Evolutionary conservation across 2,888 invertebrate genomes (phyloP).

Genomic region (Ophion ventricosus): DNA sequence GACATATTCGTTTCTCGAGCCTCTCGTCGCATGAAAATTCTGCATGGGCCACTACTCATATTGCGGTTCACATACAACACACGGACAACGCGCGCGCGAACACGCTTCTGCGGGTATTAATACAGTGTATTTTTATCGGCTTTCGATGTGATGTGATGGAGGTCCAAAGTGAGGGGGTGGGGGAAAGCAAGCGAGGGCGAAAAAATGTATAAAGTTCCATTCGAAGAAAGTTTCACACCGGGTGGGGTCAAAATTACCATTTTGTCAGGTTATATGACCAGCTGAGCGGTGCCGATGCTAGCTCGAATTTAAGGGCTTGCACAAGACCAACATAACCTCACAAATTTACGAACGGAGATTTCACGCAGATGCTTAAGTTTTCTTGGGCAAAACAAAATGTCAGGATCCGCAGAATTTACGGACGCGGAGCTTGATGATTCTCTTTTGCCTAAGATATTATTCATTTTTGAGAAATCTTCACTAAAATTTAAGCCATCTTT

Average conservation of each 20-base stretch:
- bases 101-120: slow-evolving; percentile 6
- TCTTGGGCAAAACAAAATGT: too few relatives aligned
- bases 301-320: background rate
- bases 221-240: slow-evolving; percentile 7
- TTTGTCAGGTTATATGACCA: slow-evolving; percentile 15
- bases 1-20: slow-evolving; percentile 43
- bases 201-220: slow-evolving; percentile 15
- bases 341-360: too few relatives aligned
- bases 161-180: background rate
- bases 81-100: background rate
- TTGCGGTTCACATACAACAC: slow-evolving; percentile 6
- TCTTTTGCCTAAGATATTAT: too few relatives aligned
- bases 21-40: slow-evolving; percentile 48
- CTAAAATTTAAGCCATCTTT: too few relatives aligned
- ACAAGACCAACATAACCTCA: too few relatives aligned
- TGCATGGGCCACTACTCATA: slow-evolving; percentile 30
- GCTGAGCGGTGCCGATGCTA: background rate
- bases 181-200: background rate
- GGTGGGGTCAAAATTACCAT: slow-evolving; percentile 24
- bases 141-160: background rate
- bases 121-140: slow-evolving; percentile 32
- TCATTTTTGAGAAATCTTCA: too few relatives aligned
- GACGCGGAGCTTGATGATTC: too few relatives aligned
- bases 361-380: too few relatives aligned
- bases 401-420: too few relatives aligned